Conservation (phyloP, 2,113 vertebrate species). For the Casuarius casuarius region DNA sequence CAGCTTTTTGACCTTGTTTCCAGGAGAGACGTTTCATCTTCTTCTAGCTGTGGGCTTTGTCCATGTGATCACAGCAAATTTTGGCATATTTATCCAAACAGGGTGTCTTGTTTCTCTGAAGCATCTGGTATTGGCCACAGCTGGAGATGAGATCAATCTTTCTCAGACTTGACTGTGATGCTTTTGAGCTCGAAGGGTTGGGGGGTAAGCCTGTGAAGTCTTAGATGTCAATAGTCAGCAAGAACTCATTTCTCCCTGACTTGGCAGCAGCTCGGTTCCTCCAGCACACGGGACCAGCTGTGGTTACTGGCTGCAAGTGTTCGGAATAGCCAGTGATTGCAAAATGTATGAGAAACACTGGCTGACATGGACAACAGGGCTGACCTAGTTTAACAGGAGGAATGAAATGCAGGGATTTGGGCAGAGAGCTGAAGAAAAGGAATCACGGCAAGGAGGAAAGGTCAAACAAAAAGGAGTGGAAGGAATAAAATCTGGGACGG, state of each 20-base stretch:
- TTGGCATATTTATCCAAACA: neutral
- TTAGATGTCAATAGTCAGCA: neutral
- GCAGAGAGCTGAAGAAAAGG: neutral
- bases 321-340: neutral
- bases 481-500: neutral
- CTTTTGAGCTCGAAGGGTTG: neutral
- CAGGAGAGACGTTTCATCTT: neutral
- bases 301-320: neutral
- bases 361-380: neutral
- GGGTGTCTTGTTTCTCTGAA: neutral
- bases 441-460: rapidly evolving
- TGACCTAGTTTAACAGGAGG: neutral
- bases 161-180: neutral
- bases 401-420: neutral
- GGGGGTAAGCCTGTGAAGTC: neutral
- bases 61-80: neutral
- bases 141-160: conserved; percentile 35
- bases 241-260: neutral
- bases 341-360: neutral
- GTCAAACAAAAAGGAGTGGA: neutral
- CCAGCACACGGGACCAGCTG: neutral
- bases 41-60: neutral
- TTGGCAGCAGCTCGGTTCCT: neutral
- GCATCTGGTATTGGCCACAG: neutral
- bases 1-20: neutral